These are phyloP conservation scores for Zenarchopterus dispar DNA, from an alignment of 2,797 vertebrate genomes.

Conservation along the genomic window DNA sequence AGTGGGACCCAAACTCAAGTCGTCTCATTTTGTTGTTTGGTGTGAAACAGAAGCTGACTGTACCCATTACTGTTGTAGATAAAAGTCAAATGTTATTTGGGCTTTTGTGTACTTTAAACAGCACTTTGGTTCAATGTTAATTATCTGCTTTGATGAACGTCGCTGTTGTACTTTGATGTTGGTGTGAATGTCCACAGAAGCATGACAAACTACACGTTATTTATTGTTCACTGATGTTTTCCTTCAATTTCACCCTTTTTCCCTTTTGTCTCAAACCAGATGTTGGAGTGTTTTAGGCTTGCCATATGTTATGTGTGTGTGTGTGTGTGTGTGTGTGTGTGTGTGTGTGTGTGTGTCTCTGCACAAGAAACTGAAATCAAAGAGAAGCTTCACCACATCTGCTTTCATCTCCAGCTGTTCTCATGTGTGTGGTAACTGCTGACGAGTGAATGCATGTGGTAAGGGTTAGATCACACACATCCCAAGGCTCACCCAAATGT, in stretches of 20 bases:
- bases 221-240: background rate
- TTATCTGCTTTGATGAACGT: no score
- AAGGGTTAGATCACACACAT: background rate
- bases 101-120: no score
- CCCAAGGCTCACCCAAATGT: no score
- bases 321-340: background rate
- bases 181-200: no score
- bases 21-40: background rate
- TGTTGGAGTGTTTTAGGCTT: slow-evolving; percentile 10
- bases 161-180: no score
- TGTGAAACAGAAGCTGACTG: background rate
- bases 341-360: no score
- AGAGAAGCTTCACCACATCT: slow-evolving; percentile 23
- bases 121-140: no score
- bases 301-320: background rate
- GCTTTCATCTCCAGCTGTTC: slow-evolving; percentile 47
- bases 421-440: slow-evolving; percentile 17
- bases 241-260: background rate
- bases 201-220: no score
- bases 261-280: slow-evolving; percentile 4
- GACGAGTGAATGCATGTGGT: slow-evolving; percentile 9
- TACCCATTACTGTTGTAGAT: background rate
- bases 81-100: background rate
- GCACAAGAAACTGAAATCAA: slow-evolving; percentile 17
- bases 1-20: no score